Conservation (phyloP, 2,888 invertebrate species). For the Drosophila falleni region DNA sequence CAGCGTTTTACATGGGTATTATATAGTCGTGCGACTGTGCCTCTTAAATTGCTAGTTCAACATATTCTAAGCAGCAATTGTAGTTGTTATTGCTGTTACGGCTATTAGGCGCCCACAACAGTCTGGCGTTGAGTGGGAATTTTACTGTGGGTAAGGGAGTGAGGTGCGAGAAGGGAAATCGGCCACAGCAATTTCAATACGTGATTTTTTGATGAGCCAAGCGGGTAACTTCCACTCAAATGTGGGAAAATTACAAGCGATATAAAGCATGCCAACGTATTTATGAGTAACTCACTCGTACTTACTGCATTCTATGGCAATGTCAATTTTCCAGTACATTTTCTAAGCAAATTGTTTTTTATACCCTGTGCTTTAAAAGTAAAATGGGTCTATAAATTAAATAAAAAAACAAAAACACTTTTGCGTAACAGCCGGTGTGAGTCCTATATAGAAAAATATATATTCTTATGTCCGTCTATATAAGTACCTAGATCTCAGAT, state of each 20-base stretch:
- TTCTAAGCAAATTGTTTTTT: slow-evolving; percentile 23
- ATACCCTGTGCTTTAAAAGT: background rate
- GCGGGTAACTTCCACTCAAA: slow-evolving; percentile 20
- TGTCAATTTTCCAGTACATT: slow-evolving; percentile 58
- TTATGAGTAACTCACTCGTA: slow-evolving; percentile 33
- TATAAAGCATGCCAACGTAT: slow-evolving; percentile 41
- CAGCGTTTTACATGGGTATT: background rate
- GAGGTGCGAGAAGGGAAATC: background rate
- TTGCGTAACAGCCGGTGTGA: too few relatives aligned
- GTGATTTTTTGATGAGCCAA: slow-evolving; percentile 48
- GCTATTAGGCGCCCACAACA: slow-evolving; percentile 33
- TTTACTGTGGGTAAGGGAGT: background rate
- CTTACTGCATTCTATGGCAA: slow-evolving; percentile 24
- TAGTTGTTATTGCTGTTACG: slow-evolving; percentile 7
- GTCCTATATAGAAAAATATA: too few relatives aligned
- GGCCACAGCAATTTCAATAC: slow-evolving; percentile 35
- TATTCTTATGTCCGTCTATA: too few relatives aligned
- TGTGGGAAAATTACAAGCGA: slow-evolving; percentile 43
- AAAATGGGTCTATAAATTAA: background rate
- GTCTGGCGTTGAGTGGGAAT: background rate
- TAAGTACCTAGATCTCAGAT: too few relatives aligned
- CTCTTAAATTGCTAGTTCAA: slow-evolving; percentile 4
- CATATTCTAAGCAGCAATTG: slow-evolving; percentile 14
- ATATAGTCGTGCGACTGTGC: background rate
- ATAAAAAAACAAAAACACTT: background rate